Base-by-base conservation (phyloP, 2,797 vertebrate species). In the Mormyrus proboscirostris region DNA sequence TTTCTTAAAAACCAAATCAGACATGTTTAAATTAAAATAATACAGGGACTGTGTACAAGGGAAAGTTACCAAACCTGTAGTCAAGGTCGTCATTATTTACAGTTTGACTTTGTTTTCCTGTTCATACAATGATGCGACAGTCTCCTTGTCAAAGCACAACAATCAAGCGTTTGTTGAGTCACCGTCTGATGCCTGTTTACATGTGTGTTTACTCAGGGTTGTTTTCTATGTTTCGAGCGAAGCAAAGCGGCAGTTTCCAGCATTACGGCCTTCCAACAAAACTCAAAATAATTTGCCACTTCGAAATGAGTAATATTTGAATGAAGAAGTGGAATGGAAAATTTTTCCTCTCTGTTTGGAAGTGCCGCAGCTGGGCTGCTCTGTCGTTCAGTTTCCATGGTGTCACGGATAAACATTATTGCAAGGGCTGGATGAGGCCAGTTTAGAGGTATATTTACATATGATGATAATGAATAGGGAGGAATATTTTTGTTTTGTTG, bases 271-370 rank as follows among this genome's bases (percentile, higher is more conserved):
- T 90, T 87, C 88, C 33, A 59, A 89, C 73, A 85, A 88, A 85
- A 85, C 49, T 33, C 85, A 83, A 85, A 89, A 90, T 86, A 90
- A 89, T 57, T 47, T 59, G 89, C 91, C 90, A 88, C 89, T 91
- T 89, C 88, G 88, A 83, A 90, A 89, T 76, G 90, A 90, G 65
- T 90, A 89, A 89, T 90, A 53, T 87, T 41, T 90, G 83, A 86
- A 57, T 25, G 41, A 69, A 82, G 47, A 88, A 90, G 89, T 91
- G 92, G 44, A 51, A 85, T 93, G 93, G 94, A 93, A 94, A 95
- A 93, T 90, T 90, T 90, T 86, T 41, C 29, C 55, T 12, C 33
- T 59, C 33, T 55, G 29, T 69, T 79, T 85, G 84, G 84, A 89
- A 25, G 29, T 16, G 19, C 49, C 47, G 33, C 29, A 89, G 62